Conservation (phyloP, 2,113 vertebrate species). For the Paraplagusia blochii region DNA sequence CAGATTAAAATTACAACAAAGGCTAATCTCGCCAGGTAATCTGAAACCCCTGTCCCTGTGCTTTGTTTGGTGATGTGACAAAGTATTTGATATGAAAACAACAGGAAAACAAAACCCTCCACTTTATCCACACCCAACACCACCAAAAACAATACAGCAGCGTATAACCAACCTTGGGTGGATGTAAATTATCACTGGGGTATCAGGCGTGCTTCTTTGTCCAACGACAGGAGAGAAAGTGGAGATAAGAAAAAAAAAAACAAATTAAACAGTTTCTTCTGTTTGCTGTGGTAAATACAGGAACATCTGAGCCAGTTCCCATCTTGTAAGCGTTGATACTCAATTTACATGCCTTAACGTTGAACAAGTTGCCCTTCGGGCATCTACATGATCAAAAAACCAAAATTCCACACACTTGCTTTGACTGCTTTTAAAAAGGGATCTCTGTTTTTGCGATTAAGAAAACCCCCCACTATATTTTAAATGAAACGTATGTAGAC, state of each 20-base stretch:
- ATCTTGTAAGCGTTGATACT: background rate
- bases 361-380: background rate
- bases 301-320: background rate
- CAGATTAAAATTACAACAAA: slow-evolving; percentile 47
- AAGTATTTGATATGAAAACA: slow-evolving; percentile 20
- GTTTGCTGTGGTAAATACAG: background rate
- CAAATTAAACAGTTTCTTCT: background rate
- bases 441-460: background rate
- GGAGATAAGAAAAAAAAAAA: background rate
- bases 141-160: slow-evolving; percentile 36
- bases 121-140: slow-evolving; percentile 24
- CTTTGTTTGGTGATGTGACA: slow-evolving; percentile 34
- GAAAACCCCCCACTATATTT: background rate
- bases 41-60: slow-evolving; percentile 43
- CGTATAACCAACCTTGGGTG: slow-evolving; percentile 14
- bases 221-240: slow-evolving; percentile 1
- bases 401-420: background rate
- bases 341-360: background rate
- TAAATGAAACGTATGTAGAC: too few relatives aligned
- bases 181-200: slow-evolving; percentile 14
- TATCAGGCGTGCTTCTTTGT: background rate
- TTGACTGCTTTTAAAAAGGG: background rate
- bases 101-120: too few relatives aligned
- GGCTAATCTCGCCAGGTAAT: slow-evolving; percentile 40
- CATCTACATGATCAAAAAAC: background rate